Evolutionary conservation across 2,888 invertebrate species (phyloP).

Genomic region (Notodonta dromedarius): DNA sequence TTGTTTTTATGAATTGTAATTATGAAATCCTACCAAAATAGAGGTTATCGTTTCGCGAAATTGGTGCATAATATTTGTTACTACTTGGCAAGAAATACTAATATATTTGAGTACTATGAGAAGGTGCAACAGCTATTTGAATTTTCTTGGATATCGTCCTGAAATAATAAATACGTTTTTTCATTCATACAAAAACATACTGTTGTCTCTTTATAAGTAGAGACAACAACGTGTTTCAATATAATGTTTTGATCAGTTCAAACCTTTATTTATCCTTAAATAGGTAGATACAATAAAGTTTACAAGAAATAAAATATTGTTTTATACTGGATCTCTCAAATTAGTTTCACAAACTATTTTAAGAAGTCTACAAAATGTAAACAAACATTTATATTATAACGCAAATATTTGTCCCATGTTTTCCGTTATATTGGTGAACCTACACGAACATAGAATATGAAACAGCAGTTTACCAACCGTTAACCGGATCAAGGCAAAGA

Average conservation of each 20-base stretch:
- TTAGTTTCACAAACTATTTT: no score
- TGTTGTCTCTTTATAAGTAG: no score
- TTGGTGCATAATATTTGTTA: constrained; percentile 7
- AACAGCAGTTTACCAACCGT: constrained; percentile 30
- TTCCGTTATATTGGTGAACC: not conserved
- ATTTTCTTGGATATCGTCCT: not conserved
- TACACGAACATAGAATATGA: not conserved
- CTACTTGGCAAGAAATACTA: not conserved
- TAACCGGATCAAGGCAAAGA: constrained; percentile 51
- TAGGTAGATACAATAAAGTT: no score
- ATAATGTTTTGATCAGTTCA: no score
- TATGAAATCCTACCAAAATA: constrained; percentile 4
- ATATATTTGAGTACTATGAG: not conserved
- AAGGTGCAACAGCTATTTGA: not conserved
- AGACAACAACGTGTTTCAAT: no score
- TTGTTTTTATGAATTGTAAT: not conserved
- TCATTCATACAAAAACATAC: no score
- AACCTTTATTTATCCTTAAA: no score
- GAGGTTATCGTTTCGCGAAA: not conserved
- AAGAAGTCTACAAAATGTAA: no score
- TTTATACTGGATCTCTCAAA: no score
- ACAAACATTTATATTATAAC: not conserved
- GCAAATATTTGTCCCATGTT: not conserved
- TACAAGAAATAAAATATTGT: no score
- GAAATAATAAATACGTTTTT: not conserved